Evolutionary conservation across 2,888 invertebrate genomes (phyloP).

Genomic region (Crocallis elinguaria): DNA sequence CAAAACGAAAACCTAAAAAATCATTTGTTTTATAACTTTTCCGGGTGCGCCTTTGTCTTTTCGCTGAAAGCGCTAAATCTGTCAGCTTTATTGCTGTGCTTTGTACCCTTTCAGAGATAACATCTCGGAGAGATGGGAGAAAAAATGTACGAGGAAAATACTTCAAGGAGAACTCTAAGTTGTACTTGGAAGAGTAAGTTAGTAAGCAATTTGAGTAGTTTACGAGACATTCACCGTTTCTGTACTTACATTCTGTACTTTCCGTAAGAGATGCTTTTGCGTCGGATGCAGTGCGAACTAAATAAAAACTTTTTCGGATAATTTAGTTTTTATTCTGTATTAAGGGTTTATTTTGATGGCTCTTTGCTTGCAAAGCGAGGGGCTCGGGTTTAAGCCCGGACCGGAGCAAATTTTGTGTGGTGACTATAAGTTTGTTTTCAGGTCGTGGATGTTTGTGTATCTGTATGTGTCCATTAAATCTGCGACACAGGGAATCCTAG

Average conservation of each 20-base stretch:
- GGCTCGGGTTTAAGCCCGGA: no score
- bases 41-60: constrained; percentile 3
- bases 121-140: constrained; percentile 24
- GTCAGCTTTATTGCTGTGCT: constrained; percentile 29
- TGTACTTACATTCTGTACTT: constrained; percentile 16
- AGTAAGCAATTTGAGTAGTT: constrained; percentile 8
- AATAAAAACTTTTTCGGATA: no score
- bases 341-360: no score
- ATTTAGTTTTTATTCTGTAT: no score
- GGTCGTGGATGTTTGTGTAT: no score
- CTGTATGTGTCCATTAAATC: no score
- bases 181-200: no score
- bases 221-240: constrained; percentile 5
- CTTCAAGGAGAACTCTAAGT: constrained; percentile 12
- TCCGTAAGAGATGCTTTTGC: not conserved
- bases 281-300: not conserved
- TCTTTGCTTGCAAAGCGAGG: no score
- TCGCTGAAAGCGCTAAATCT: constrained; percentile 20
- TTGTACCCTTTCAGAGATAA: constrained; percentile 35
- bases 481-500: no score
- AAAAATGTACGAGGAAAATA: constrained; percentile 25
- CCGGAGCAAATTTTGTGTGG: no score
- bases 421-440: no score
- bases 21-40: constrained; percentile 2
- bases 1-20: no score